phyloP scores from a whole-genome alignment of 2,888 invertebrate species.

The Phymatocera aterrima region DNA sequence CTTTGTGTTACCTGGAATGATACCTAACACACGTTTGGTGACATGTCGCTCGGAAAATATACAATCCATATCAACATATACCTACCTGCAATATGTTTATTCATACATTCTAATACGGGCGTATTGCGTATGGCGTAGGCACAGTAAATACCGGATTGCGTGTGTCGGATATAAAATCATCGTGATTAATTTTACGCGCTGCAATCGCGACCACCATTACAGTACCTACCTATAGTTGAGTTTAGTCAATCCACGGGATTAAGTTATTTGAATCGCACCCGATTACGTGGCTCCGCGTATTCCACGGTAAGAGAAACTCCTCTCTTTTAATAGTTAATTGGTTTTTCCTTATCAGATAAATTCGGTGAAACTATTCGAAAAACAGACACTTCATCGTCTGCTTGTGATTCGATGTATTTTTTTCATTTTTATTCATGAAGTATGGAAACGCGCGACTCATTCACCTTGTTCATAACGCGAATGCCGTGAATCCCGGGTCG shows the following conservation, averaged over 20 bases:
- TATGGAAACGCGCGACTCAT: too few relatives aligned
- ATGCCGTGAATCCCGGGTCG: too few relatives aligned
- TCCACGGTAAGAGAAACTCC: neutral
- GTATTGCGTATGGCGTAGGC: neutral
- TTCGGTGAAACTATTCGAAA: too few relatives aligned
- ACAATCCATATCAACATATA: neutral
- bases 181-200: neutral
- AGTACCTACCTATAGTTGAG: too few relatives aligned
- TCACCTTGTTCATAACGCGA: too few relatives aligned
- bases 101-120: neutral
- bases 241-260: neutral
- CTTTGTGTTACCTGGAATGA: too few relatives aligned
- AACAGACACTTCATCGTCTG: too few relatives aligned
- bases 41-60: neutral
- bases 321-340: too few relatives aligned
- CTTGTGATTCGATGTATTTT: too few relatives aligned
- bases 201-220: neutral
- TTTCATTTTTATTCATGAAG: too few relatives aligned
- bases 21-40: neutral
- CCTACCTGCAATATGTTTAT: neutral
- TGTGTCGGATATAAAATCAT: neutral
- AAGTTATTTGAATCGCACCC: neutral
- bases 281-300: neutral
- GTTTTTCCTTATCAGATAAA: too few relatives aligned
- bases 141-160: slow-evolving; percentile 5